Evolutionary conservation across 1,140 invertebrate species (phyloP), one percentile per base, ranked within the genome.

Genomic region (Hyles euphorbiae): DNA sequence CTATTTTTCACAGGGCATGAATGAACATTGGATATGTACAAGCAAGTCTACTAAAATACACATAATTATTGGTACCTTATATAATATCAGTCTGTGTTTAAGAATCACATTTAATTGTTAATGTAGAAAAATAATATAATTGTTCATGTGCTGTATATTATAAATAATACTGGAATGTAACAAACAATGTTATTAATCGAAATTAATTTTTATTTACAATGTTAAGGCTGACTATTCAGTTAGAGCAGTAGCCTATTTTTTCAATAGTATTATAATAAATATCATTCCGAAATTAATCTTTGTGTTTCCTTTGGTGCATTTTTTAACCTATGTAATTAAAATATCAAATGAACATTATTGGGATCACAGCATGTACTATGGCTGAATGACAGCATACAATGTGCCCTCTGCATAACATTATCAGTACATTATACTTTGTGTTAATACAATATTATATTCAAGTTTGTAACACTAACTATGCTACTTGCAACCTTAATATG

Each of bases 191-290:
- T 79, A 76, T 79, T 74, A 80, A 81, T 78, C 68, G 49, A 74
- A 72, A 65, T 77, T 74, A 67, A 74, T 75, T 72, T 73, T 50
- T 72, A 75, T 72, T 65, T 59, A 45, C 52, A 45, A 64, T 61
- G 46, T 64, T 58, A 62, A 53, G 56, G 55, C 52, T 56, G 48
- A 63, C 64, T 64, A 68, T 53, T 52, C 11, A 56, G 43, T 59
- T 61, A 54, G 46, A 66, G 45, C 65, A 69, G 61, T 61, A 11
- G 45, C 34, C 43, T 61, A 60, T 65, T 70, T 74, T 61, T 22
- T 66, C 65, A 58, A 78, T 81, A 77, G 74, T 72, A 76, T 72
- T 73, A 74, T 65, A 78, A 76, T 78, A 83, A 78, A 81, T 63
- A 76, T 82, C 83, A 87, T 85, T 84, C 80, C 81, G 82, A 77